Base-by-base conservation (phyloP, 2,888 invertebrate species). In the Acleris literana region DNA sequence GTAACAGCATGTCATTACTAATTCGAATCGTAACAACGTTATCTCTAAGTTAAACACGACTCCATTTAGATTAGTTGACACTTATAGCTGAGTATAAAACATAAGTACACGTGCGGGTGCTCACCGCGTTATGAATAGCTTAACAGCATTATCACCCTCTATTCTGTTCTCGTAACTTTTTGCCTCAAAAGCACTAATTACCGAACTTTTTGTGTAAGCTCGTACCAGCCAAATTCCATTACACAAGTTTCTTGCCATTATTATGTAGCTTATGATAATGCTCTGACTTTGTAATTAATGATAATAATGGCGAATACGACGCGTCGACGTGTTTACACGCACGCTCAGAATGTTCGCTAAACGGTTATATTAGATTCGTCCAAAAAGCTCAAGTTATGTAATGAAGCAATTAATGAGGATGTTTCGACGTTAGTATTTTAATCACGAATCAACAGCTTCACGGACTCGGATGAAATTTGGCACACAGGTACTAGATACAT, bases 141-240 rank as follows among this genome's bases (percentile, higher is more conserved):
- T 16, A 44, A 44, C 43, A 49, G 39, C 43, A 65, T 39, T 64
- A 60, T 64, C 39, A 66, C 57, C 60, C 53, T 59, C 39, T 60
- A 68, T 67, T 62, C 59, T 51, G 52, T 68, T 59, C 51, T 65
- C 72, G 69, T 71, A 82, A 83, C 75, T 85, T 82, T 77, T 68
- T 74, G 72, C 72, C 68, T 70, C 73, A 75, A 75, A 74, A 81
- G 76, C 78, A 78, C 84, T 86, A 85, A 86, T 86, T 84, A 83
- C 82, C 76, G 71, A 81, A 84, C 84, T 85, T 84, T 82, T 81
- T 82, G 84, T 81, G 85, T 81, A 78, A 74, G 74, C 75, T 72
- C 73, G 79, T 72, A 79, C 75, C 73, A 72, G 68, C 71, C 69
- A 73, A 74, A 77, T 74, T 74, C 76, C 74, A 75, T 72, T 75